These are phyloP conservation scores for Aurelia aurita complex sp. Pacific DNA, from an alignment of 30 jellyfish, hydroid and myxozoan species.

Conservation along the genomic window DNA sequence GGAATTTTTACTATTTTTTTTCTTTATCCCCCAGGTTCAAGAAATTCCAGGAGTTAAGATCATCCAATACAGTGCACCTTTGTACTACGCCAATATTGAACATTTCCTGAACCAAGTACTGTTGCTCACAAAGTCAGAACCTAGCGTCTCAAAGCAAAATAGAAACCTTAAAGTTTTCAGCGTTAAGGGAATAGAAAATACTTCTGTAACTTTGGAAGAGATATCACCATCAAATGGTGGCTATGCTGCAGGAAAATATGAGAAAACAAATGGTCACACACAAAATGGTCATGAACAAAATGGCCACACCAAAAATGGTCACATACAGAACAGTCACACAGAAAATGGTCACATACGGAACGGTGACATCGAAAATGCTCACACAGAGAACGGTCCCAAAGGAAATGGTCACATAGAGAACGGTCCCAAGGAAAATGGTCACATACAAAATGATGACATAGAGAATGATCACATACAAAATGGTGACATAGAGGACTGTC, in stretches of 20 bases:
- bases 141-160: neutral
- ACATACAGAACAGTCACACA: too few species aligned
- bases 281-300: too few species aligned
- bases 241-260: neutral
- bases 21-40: conserved; percentile 25
- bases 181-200: conserved; percentile 4
- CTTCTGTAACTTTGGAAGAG: neutral
- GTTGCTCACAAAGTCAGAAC: neutral
- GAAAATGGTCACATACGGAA: too few species aligned
- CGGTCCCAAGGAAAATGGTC: too few species aligned
- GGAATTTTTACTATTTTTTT: too few species aligned
- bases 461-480: too few species aligned
- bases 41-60: conserved; percentile 82
- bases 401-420: too few species aligned
- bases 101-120: conserved; percentile 55
- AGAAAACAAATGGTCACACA: neutral
- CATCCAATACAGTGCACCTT: conserved; percentile 77
- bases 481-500: too few species aligned
- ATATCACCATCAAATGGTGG: neutral
- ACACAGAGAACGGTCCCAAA: too few species aligned
- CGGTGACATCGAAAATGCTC: too few species aligned
- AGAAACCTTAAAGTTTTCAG: neutral
- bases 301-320: too few species aligned
- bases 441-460: too few species aligned
- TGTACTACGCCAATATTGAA: conserved; percentile 87